Conservation (phyloP, 2,888 invertebrate species). For the Arge pagana region DNA sequence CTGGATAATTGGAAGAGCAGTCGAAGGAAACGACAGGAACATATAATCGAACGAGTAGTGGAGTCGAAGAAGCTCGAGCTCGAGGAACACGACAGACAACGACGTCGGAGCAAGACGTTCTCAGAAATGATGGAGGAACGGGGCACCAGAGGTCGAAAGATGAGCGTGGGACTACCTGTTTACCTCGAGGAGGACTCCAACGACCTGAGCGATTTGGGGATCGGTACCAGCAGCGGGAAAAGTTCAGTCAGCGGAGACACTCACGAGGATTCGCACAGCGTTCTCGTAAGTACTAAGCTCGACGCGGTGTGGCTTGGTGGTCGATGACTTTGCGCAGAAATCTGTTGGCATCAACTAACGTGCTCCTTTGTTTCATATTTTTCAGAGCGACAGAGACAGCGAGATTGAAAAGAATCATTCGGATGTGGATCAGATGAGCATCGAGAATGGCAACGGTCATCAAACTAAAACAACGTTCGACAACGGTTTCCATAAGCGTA, state of each 20-base stretch:
- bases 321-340: constrained; percentile 44
- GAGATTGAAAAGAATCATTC: constrained; percentile 56
- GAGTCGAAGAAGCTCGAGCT: constrained; percentile 86
- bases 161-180: constrained; percentile 66
- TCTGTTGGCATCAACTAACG: constrained; percentile 4
- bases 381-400: constrained; percentile 56
- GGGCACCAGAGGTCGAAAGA: constrained; percentile 64
- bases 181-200: constrained; percentile 83
- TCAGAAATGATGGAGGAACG: constrained; percentile 93
- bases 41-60: constrained; percentile 86
- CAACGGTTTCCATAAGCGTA: constrained; percentile 39
- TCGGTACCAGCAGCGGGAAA: constrained; percentile 60
- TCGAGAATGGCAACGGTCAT: constrained; percentile 37
- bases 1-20: constrained; percentile 94
- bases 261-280: constrained; percentile 54
- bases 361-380: constrained; percentile 13
- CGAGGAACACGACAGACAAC: constrained; percentile 72
- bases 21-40: constrained; percentile 88
- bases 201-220: constrained; percentile 83
- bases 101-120: constrained; percentile 84
- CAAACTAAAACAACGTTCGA: constrained; percentile 39
- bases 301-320: constrained; percentile 68
- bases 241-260: constrained; percentile 56
- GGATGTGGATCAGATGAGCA: constrained; percentile 46
- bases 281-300: constrained; percentile 49